Percentiles rank a stretch among this genome's conserved stretches.
These are phyloP conservation scores for Netelia inedita DNA, from an alignment of 2,888 invertebrate genomes.

Conservation along the genomic window DNA sequence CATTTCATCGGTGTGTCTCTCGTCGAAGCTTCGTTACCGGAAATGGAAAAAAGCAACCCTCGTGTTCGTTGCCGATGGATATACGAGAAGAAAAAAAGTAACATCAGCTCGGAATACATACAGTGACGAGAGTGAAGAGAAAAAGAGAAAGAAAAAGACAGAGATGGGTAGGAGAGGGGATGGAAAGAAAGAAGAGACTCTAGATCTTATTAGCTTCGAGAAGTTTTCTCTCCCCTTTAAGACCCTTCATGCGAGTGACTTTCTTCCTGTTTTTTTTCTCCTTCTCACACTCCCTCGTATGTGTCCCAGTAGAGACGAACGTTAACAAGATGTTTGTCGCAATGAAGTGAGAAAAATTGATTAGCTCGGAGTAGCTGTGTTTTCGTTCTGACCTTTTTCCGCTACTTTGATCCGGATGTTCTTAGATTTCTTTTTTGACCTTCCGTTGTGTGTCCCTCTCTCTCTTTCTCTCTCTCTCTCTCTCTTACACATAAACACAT, in stretches of 20 bases:
- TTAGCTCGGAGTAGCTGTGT: constrained; percentile 57
- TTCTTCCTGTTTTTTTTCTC: constrained; percentile 50
- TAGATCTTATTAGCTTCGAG: constrained; percentile 66
- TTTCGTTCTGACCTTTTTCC: constrained; percentile 29
- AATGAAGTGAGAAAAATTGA: constrained; percentile 74
- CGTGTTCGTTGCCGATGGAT: constrained; percentile 22
- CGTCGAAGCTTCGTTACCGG: constrained; percentile 33
- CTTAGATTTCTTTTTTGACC: background rate
- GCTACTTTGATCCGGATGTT: constrained; percentile 1
- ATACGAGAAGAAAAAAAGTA: constrained; percentile 5
- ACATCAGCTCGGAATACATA: background rate
- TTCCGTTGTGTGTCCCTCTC: constrained; percentile 3
- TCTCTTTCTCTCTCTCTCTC: background rate
- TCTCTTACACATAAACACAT: background rate
- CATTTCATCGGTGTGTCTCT: constrained; percentile 23
- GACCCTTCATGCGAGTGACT: constrained; percentile 37
- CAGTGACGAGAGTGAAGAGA: background rate
- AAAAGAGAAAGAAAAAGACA: constrained; percentile 21
- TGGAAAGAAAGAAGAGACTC: constrained; percentile 25
- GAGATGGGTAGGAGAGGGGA: background rate
- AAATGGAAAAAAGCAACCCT: constrained; percentile 18
- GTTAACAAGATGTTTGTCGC: constrained; percentile 72
- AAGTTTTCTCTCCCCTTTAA: constrained; percentile 24
- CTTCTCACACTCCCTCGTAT: constrained; percentile 30
- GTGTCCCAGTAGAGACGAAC: constrained; percentile 21